Conservation (phyloP, 2,113 vertebrate genomes). For the Steatornis caripensis region DNA sequence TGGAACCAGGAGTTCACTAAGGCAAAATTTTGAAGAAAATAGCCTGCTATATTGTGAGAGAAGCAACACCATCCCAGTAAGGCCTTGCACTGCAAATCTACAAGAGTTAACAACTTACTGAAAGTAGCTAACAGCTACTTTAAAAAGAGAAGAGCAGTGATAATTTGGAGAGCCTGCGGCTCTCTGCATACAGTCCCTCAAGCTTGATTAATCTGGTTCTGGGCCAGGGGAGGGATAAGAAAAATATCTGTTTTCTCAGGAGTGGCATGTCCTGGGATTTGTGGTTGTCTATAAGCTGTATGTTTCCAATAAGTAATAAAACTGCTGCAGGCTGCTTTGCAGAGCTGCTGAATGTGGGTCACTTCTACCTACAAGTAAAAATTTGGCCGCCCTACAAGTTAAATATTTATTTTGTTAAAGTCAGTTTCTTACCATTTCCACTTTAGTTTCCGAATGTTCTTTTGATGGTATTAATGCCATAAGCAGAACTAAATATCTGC, state of each 20-base stretch:
- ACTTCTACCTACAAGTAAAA: slow-evolving; percentile 23
- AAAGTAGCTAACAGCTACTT: background rate
- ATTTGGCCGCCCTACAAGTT: background rate
- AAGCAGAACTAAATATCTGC: slow-evolving; percentile 58
- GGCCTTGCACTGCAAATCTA: background rate
- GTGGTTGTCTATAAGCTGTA: background rate
- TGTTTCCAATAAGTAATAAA: slow-evolving; percentile 11
- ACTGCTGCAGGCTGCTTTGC: background rate
- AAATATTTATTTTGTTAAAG: slow-evolving; percentile 48
- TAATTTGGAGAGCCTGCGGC: background rate
- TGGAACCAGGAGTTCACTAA: background rate
- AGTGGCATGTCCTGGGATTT: background rate
- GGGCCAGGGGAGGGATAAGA: background rate
- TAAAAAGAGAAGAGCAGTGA: background rate
- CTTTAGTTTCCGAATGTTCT: slow-evolving; percentile 5
- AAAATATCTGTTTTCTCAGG: background rate
- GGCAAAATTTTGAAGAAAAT: background rate
- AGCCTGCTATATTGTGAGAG: background rate
- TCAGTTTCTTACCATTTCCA: slow-evolving; percentile 6
- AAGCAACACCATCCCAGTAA: background rate
- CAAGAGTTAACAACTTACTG: background rate
- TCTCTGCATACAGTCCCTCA: background rate
- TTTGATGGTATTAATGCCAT: slow-evolving; percentile 54
- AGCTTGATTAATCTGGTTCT: slow-evolving; percentile 5
- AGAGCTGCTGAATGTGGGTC: slow-evolving; percentile 25